Conservation (phyloP, 2,113 vertebrate genomes). For the Dascyllus trimaculatus region DNA sequence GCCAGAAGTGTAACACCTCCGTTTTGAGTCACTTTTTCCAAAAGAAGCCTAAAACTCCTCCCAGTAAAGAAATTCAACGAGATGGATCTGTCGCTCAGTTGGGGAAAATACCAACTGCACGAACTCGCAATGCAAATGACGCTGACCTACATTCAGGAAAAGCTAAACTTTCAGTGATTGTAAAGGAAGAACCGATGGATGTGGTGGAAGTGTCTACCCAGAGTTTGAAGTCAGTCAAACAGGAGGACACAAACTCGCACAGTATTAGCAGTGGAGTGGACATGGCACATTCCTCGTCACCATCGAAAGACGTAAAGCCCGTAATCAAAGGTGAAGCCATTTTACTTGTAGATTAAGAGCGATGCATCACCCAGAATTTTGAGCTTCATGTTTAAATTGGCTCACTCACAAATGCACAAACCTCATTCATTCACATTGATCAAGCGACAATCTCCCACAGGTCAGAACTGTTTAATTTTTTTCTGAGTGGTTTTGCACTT, state of each 20-base stretch:
- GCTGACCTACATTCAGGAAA: conserved; percentile 12
- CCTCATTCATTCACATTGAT: not conserved
- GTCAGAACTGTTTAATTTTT: too few relatives aligned
- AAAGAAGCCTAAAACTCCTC: conserved; percentile 60
- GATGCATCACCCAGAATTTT: not conserved
- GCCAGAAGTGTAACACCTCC: conserved; percentile 60
- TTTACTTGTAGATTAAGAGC: not conserved
- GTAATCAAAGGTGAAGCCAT: conserved; percentile 86
- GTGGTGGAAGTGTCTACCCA: conserved; percentile 19
- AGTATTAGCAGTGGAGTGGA: conserved; percentile 2
- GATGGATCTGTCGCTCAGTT: not conserved
- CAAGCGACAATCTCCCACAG: too few relatives aligned
- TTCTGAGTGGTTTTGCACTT: too few relatives aligned
- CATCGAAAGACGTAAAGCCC: conserved; percentile 79
- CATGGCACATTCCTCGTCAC: conserved; percentile 81
- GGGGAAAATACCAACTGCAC: not conserved
- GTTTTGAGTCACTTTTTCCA: conserved; percentile 82
- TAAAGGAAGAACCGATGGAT: conserved; percentile 50
- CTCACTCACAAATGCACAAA: too few relatives aligned
- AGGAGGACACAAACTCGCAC: conserved; percentile 6
- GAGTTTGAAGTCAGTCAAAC: conserved; percentile 44
- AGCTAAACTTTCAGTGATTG: not conserved
- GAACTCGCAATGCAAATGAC: not conserved
- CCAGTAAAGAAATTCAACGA: conserved; percentile 12
- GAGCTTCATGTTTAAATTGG: not conserved